phyloP scores from a whole-genome alignment of 1,140 invertebrate species.

The Stegodyphus dumicola region DNA sequence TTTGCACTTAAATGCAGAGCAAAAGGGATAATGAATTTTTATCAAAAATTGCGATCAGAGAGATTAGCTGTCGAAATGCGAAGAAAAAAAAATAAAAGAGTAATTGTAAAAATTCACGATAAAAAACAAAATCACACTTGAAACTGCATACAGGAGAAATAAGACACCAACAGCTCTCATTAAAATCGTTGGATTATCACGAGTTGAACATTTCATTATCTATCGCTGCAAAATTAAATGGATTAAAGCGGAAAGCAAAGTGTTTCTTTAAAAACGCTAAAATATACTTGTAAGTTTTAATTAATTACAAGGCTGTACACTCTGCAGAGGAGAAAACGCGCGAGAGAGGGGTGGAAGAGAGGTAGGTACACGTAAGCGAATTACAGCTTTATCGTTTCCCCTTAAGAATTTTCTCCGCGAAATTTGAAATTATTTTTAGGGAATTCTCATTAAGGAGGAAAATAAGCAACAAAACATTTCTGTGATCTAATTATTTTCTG shows the following conservation, averaged over 20 bases:
- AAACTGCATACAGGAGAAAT: conserved; percentile 8
- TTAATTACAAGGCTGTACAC: conserved; percentile 20
- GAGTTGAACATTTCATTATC: conserved; percentile 58
- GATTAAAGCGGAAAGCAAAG: conserved; percentile 51
- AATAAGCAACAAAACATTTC: conserved; percentile 29
- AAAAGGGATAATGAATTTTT: conserved; percentile 60
- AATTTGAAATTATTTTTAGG: conserved; percentile 28
- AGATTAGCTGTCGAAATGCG: conserved; percentile 20
- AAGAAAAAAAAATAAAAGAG: conserved; percentile 13
- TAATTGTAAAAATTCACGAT: background rate
- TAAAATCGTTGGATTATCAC: conserved; percentile 47
- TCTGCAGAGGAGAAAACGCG: background rate
- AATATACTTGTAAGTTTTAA: conserved; percentile 57
- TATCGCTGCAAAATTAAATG: conserved; percentile 58
- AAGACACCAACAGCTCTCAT: conserved; percentile 49
- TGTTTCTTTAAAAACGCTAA: conserved; percentile 50
- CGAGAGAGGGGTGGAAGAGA: background rate
- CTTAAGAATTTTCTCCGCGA: background rate
- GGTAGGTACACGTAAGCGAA: conserved; percentile 15
- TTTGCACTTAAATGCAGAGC: conserved; percentile 42
- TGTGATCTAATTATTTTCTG: conserved; percentile 49
- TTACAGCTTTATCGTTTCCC: conserved; percentile 29
- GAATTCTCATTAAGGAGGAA: conserved; percentile 38
- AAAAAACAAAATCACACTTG: background rate
- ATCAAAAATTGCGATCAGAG: conserved; percentile 34